phyloP scores from a whole-genome alignment of 2,113 vertebrate species.

The Pluvianellus socialis region DNA sequence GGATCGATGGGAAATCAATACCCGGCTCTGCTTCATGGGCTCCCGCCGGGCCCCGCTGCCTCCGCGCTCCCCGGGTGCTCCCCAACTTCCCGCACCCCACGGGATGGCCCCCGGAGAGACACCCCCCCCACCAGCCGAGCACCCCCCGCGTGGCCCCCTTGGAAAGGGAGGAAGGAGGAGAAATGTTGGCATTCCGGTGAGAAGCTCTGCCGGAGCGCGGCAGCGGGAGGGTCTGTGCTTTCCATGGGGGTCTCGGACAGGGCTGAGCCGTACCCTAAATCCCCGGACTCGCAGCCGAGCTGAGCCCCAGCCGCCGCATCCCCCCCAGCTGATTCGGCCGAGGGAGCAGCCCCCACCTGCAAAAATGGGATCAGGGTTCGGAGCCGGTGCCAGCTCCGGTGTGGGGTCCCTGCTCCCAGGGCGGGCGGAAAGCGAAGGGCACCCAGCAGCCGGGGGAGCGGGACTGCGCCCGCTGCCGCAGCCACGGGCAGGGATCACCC shows the following conservation, averaged over 20 bases:
- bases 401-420: neutral
- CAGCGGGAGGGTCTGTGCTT: no score
- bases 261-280: neutral
- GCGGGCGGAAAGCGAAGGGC: neutral
- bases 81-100: neutral
- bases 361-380: neutral
- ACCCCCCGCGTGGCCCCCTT: neutral
- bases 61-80: neutral
- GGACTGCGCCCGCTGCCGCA: neutral
- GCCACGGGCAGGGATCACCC: neutral
- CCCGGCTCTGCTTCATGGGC: neutral
- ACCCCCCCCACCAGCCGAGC: rapidly evolving
- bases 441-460: rapidly evolving
- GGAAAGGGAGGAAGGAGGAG: neutral
- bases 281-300: rapidly evolving
- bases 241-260: rapidly evolving
- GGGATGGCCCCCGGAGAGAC: rapidly evolving
- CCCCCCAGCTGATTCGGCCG: neutral
- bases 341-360: neutral
- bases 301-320: neutral
- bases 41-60: neutral
- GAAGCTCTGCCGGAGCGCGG: rapidly evolving
- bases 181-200: neutral
- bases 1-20: constrained; percentile 66
- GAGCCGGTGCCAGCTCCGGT: rapidly evolving